Base-by-base conservation (phyloP, 1,140 invertebrate species). In the Drosophila repleta region DNA sequence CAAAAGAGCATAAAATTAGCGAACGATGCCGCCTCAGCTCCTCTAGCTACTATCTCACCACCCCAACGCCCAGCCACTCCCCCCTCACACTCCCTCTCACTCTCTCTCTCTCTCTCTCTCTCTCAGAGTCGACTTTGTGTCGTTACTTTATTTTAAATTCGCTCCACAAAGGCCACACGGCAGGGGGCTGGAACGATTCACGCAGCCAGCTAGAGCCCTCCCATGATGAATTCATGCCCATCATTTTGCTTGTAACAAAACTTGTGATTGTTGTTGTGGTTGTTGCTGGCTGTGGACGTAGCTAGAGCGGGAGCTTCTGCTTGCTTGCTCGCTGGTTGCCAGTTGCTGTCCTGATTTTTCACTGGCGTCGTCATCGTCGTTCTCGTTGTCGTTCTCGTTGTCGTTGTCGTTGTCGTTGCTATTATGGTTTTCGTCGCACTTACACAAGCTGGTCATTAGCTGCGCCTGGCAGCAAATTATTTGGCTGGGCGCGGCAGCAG, bases 1-100 rank as follows among this genome's bases (percentile, higher is more conserved):
- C 82, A 85, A 85, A 85, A 88, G 82, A 82, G 82, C 82, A 88
- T 87, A 87, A 85, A 85, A 85, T 85, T 85, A 85, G 82, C 78
- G 71, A 88, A 60, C 66, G 63, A 68, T 68, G 74, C 75, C 77
- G 65, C 67, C 53, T 43, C 43, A 53, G 17, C 32, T 41, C 48
- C 45, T 53, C 37, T 20, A 63, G 43, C 48, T 41, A 57, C 48
- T 41, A 57, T 45, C 41, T 53, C 13, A 8, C 26, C 20, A 48
- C 41, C 55, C 43, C 37, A 46, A 46, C 65, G 32, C 26, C 10
- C 55, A 43, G 46, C 13, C 49, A n/a, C 39, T 21, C 20, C 41
- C 39, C n/a, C n/a, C n/a, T n/a, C n/a, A n/a, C n/a, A n/a, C n/a
- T 58, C 55, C 61, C 71, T 24, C 52, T 7, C 71, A 20, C 52